Conservation (phyloP, 1,140 invertebrate genomes). For the Camponotus floridanus region DNA sequence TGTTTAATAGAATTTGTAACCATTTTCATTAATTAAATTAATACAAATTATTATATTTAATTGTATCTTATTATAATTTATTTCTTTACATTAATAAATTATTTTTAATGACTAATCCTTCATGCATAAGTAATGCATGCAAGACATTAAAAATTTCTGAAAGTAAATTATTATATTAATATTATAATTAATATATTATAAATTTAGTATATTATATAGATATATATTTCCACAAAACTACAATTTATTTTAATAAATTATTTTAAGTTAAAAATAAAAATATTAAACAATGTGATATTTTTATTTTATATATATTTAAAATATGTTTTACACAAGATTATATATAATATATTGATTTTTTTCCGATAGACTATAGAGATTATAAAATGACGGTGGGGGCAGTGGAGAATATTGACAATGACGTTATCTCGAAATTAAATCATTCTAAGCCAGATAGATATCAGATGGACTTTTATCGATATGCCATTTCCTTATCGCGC, state of each 20-base stretch:
- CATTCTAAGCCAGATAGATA: conserved; percentile 38
- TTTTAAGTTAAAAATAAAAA: background rate
- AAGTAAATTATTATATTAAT: background rate
- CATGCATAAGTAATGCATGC: no score
- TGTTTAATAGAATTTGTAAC: background rate
- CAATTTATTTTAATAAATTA: background rate
- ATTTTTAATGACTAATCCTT: no score
- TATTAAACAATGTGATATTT: background rate
- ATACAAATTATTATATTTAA: no score
- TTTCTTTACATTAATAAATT: no score
- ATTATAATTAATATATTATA: background rate
- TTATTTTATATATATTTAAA: background rate
- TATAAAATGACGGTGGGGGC: background rate
- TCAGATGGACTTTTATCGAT: conserved; percentile 51
- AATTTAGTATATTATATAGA: background rate
- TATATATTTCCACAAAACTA: background rate
- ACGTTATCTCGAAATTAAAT: conserved; percentile 61
- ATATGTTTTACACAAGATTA: no score
- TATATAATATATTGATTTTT: background rate
- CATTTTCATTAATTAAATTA: no score
- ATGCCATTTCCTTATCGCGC: conserved; percentile 41
- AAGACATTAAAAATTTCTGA: no score
- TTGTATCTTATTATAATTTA: no score
- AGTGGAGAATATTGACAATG: conserved; percentile 12
- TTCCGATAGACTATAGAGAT: background rate